phyloP scores from a whole-genome alignment of 2,113 vertebrate genomes.

The Callaeas wilsoni region DNA sequence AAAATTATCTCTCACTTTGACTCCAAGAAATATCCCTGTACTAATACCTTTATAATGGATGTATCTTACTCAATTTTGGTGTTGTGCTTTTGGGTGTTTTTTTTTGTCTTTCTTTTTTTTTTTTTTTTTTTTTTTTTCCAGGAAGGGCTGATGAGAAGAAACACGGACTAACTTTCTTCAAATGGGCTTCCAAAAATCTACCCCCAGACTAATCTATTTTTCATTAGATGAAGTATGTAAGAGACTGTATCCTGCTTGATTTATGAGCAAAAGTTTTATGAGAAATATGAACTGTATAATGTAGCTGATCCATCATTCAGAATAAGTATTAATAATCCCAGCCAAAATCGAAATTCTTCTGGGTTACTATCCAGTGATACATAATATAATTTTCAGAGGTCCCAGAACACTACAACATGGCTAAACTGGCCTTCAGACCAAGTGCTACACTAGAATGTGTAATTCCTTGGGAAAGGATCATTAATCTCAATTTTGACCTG shows the following conservation, averaged over 20 bases:
- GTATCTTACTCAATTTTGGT: not conserved
- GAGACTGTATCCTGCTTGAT: not conserved
- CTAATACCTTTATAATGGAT: not conserved
- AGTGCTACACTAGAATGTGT: not conserved
- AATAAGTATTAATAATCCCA: slow-evolving; percentile 7
- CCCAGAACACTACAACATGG: not conserved
- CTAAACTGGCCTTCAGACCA: not conserved
- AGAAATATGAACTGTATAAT: slow-evolving; percentile 37
- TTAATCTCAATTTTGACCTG: slow-evolving; percentile 47
- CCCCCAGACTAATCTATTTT: not conserved
- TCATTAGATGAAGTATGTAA: slow-evolving; percentile 5
- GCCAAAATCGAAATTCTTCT: slow-evolving; percentile 22
- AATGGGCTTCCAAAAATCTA: slow-evolving; percentile 11
- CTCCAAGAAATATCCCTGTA: not conserved
- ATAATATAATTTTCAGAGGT: not conserved
- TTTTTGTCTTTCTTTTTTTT: not conserved
- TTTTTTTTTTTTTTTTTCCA: not conserved
- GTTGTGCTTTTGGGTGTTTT: not conserved
- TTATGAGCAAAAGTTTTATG: slow-evolving; percentile 21
- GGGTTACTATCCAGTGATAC: not conserved
- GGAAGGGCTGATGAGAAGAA: not conserved
- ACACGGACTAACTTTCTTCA: not conserved
- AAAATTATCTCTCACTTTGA: not conserved
- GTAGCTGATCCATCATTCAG: not conserved
- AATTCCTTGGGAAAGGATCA: not conserved